Base-by-base conservation (phyloP, 2,113 vertebrate species). In the Syngnathus typhle region DNA sequence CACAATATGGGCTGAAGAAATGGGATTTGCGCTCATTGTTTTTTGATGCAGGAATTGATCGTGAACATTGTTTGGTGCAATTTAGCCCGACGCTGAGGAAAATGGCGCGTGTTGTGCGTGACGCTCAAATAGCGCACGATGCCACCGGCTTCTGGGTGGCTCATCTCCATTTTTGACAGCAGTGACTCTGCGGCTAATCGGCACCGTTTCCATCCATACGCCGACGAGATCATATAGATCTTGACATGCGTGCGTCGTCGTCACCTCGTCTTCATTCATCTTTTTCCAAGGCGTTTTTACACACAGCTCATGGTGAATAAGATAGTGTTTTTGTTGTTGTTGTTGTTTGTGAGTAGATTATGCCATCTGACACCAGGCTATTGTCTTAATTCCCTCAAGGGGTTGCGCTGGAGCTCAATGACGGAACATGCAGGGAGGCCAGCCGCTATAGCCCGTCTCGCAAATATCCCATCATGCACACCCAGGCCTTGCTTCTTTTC, bases 1-100 rank as follows among this genome's bases (percentile, higher is more conserved):
- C 86, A 89, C 85, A 90, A 88, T 86, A 82, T 84, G 82, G 84
- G 86, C 85, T 86, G 88, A 84, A 90, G 89, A 90, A 87, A 89
- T 84, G 86, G 80, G 82, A 82, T 88, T 89, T 88, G 82, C 72
- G 84, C 77, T 79, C 85, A 86, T 89, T 87, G 82, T 88, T 85
- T 32, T 86, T 82, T 77, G 77, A 87, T 49, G 83, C 81, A 76
- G 78, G 79, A 88, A 88, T 88, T 85, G 82, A 89, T 90, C 84
- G 89, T 74, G 71, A 84, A 89, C 86, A 88, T 88, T 84, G 80
- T 88, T 88, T 84, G 87, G 75, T 83, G 84, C 85, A 81, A 86
- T 89, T 90, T 86, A 80, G 70, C 72, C 66, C 87, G 82, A 85
- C 80, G 83, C 85, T 83, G 78, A 84, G 71, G 77, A 81, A 83